These are phyloP conservation scores for Listrodromus nycthemerus DNA, from an alignment of 2,888 invertebrate genomes.

Conservation along the genomic window DNA sequence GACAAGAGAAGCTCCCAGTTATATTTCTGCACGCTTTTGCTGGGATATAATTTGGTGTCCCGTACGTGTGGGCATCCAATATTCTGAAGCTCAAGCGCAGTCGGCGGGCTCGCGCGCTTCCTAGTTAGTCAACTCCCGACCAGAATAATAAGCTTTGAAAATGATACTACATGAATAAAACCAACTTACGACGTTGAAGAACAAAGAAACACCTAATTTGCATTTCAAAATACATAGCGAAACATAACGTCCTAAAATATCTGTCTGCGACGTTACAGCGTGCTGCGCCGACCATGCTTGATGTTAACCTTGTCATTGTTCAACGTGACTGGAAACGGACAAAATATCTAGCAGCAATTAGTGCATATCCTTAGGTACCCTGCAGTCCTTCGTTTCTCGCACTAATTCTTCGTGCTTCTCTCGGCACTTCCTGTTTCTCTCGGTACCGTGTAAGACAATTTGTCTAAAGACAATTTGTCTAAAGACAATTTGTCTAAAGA, in stretches of 20 bases:
- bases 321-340: background rate
- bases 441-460: too few relatives aligned
- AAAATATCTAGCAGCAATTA: too few relatives aligned
- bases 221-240: background rate
- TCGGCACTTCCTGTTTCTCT: background rate
- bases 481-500: too few relatives aligned
- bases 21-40: constrained; percentile 44
- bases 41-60: constrained; percentile 43
- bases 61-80: constrained; percentile 14
- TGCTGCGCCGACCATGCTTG: too few relatives aligned
- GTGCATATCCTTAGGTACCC: too few relatives aligned
- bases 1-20: constrained; percentile 39
- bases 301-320: background rate
- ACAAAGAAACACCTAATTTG: background rate
- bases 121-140: background rate
- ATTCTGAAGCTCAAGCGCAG: background rate
- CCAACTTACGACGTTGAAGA: background rate
- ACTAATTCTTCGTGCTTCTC: background rate
- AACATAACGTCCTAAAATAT: background rate
- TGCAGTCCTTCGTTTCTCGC: background rate
- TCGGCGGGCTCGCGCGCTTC: background rate
- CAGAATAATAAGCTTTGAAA: background rate
- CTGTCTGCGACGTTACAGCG: background rate
- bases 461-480: too few relatives aligned
- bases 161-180: background rate